These are phyloP conservation scores for Eristalinus aeneus DNA, from an alignment of 2,888 invertebrate species.

Conservation along the genomic window DNA sequence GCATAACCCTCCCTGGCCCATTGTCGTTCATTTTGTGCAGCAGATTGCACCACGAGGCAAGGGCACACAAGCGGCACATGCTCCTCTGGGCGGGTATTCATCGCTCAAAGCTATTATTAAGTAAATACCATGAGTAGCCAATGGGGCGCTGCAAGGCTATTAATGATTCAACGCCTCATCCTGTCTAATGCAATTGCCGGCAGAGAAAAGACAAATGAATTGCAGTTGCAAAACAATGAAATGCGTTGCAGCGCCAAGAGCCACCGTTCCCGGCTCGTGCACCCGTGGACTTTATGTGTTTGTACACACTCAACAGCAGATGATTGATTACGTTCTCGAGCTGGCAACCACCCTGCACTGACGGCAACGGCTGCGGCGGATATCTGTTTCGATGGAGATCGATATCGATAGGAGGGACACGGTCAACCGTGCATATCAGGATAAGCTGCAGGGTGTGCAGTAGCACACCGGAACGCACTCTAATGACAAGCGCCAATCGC, in stretches of 20 bases:
- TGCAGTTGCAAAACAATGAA: neutral
- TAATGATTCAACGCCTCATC: neutral
- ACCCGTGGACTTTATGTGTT: neutral
- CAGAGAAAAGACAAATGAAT: neutral
- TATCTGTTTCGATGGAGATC: neutral
- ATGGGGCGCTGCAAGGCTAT: neutral
- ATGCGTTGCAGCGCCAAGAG: neutral
- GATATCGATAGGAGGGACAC: neutral
- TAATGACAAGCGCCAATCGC: neutral
- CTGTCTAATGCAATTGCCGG: slow-evolving; percentile 3
- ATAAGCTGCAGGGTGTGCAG: neutral
- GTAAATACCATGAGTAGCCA: neutral
- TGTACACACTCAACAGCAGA: neutral
- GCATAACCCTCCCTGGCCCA: neutral
- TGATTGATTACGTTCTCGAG: slow-evolving; percentile 8
- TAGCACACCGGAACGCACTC: neutral
- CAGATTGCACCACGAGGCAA: neutral
- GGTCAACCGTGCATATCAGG: no score
- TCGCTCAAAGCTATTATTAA: neutral
- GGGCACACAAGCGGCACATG: neutral
- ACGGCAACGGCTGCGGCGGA: neutral
- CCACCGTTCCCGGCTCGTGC: neutral
- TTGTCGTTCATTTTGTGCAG: neutral
- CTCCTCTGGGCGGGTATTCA: neutral
- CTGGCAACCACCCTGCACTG: neutral